Percentiles rank a stretch among this genome's conserved stretches.
These are phyloP conservation scores for Heliconius hewitsoni DNA, from an alignment of 1,140 invertebrate genomes.

Conservation along the genomic window DNA sequence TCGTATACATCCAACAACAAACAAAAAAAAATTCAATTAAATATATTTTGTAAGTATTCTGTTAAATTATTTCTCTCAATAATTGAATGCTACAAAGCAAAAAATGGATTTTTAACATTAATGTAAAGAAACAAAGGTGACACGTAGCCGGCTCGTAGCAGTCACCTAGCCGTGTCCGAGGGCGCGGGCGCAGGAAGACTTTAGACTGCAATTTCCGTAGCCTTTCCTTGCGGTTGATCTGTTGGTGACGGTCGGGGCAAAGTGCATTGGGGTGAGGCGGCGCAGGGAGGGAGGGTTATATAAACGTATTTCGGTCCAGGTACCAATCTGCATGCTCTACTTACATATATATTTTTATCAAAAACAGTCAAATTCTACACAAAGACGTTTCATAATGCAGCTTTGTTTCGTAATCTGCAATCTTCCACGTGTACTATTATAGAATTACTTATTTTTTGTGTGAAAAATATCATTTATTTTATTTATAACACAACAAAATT, in stretches of 20 bases:
- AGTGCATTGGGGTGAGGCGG: neutral
- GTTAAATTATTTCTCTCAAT: neutral
- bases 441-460: no score
- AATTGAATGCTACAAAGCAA: neutral
- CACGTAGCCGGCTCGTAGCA: neutral
- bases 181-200: neutral
- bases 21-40: neutral
- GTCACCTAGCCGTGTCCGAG: neutral
- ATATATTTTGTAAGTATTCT: no score
- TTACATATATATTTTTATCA: no score
- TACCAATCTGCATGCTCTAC: no score
- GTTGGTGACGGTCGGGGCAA: neutral
- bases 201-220: constrained; percentile 3
- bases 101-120: neutral
- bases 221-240: neutral
- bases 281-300: no score
- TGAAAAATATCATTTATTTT: no score
- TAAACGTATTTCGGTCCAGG: no score
- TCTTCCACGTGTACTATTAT: no score
- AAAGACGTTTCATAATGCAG: no score
- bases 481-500: no score
- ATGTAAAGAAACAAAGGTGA: neutral
- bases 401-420: no score
- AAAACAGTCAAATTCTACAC: no score
- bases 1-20: neutral